Base-by-base conservation (phyloP, 53 echinoderm and acorn worm species). In the Antedon mediterranea region DNA sequence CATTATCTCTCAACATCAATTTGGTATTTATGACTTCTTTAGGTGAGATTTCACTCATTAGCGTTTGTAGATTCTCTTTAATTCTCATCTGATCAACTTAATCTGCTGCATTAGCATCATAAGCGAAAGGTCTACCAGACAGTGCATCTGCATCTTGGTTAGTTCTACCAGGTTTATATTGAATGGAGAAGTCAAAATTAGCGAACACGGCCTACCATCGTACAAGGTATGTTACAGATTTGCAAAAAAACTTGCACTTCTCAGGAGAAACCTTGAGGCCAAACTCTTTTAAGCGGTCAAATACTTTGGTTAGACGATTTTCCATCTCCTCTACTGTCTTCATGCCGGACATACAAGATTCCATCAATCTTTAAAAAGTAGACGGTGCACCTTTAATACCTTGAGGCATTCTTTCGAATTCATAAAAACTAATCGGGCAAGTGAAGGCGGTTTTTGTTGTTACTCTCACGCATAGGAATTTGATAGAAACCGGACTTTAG, bases 371-470 rank as follows among this genome's bases (percentile, higher is more conserved):
- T 31, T 87, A 87, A 34, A 83, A 87, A 1, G 87, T 87, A 6
- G 83, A 83, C 0, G 80, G 80, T 3, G 87, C 86, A 9, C 85
- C 86, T 73, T 86, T 90, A 0, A 89, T 77, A 0, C 86, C 86
- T 33, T 89, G 89, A 0, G 89, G 86, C 81, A 89, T 43, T n/a
- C 85, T 32, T 26, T 88, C 81, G 57, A 89, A 86, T 37, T 89
- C 75, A 75, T 77, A 37, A 28, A 83, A 84, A 23, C 84, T 79
- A 30, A 78, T 30, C 37, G 79, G 84, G 43, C 78, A 78, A 9
- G 73, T 70, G 33, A 83, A 77, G 3, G 81, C 85, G 1, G 85
- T 81, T 43, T 81, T 81, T 43, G 81, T 81, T 75, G 77, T 85
- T 85, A 0, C 73, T 26, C 0, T 32, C 29, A 28, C 43, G 43